These are phyloP conservation scores for Labrus mixtus DNA, from an alignment of 2,113 vertebrate species.

Conservation along the genomic window DNA sequence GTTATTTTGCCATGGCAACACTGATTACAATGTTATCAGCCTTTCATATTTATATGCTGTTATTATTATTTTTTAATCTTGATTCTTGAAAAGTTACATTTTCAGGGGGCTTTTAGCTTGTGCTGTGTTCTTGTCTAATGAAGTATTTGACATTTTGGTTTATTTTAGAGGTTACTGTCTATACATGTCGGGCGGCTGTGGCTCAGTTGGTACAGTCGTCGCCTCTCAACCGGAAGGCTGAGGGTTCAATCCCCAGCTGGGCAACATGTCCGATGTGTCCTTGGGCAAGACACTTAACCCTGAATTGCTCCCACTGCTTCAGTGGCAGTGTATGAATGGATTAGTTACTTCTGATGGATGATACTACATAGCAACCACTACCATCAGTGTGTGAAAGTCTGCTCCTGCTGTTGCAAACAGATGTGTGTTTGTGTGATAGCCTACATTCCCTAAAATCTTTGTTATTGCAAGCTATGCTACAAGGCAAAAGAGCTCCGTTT, in stretches of 20 bases:
- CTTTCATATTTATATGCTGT: constrained; percentile 35
- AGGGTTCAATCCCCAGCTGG: too few relatives aligned
- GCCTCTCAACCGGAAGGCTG: too few relatives aligned
- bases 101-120: neutral
- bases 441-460: constrained; percentile 68
- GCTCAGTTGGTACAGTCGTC: too few relatives aligned
- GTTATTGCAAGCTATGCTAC: constrained; percentile 70
- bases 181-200: too few relatives aligned
- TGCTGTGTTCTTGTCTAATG: constrained; percentile 1
- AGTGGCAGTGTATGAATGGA: too few relatives aligned
- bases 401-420: constrained; percentile 73
- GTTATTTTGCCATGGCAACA: constrained; percentile 74
- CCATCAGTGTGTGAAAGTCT: too few relatives aligned
- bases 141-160: constrained; percentile 6
- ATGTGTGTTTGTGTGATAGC: constrained; percentile 72
- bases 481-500: constrained; percentile 79
- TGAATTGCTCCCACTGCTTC: too few relatives aligned
- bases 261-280: too few relatives aligned
- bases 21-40: constrained; percentile 73
- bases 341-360: too few relatives aligned
- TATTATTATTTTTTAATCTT: constrained; percentile 9
- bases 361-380: too few relatives aligned
- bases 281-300: too few relatives aligned
- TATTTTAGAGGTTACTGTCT: constrained; percentile 22
- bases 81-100: constrained; percentile 1